These are phyloP conservation scores for Creontiades dilutus DNA, from an alignment of 2,888 invertebrate genomes.

Conservation along the genomic window DNA sequence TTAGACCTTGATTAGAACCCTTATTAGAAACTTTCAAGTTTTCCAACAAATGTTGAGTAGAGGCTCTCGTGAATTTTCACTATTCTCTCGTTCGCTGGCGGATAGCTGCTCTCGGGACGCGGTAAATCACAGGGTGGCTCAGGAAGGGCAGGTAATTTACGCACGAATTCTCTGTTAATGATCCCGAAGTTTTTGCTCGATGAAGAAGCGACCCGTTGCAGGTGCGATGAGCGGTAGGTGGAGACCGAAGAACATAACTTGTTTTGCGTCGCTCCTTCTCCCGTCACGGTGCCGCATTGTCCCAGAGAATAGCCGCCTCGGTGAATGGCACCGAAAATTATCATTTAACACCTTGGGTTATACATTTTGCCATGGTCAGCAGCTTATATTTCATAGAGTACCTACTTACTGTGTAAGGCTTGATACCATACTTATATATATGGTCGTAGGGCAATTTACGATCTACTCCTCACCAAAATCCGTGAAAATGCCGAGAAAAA, in stretches of 20 bases:
- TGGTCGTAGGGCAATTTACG: no score
- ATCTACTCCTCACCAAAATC: no score
- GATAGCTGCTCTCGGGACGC: not conserved
- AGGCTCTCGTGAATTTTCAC: not conserved
- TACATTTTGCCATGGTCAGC: no score
- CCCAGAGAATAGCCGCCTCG: not conserved
- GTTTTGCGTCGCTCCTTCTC: not conserved
- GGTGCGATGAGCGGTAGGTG: not conserved
- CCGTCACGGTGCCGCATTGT: not conserved
- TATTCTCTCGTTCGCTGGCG: not conserved
- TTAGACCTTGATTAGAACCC: no score
- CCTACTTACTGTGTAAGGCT: no score
- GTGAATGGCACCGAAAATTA: no score
- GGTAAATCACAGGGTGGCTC: slow-evolving; percentile 6
- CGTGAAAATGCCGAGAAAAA: no score
- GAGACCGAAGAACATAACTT: not conserved
- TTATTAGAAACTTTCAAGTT: no score
- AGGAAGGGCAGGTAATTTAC: slow-evolving; percentile 23
- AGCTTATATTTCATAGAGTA: no score
- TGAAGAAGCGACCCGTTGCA: not conserved
- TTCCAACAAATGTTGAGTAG: no score
- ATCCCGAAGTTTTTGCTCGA: slow-evolving; percentile 24
- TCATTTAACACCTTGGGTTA: no score
- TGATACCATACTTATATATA: no score
- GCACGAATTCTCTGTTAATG: slow-evolving; percentile 37